Base-by-base conservation (phyloP, 2,113 vertebrate genomes). In the Meriones unguiculatus region DNA sequence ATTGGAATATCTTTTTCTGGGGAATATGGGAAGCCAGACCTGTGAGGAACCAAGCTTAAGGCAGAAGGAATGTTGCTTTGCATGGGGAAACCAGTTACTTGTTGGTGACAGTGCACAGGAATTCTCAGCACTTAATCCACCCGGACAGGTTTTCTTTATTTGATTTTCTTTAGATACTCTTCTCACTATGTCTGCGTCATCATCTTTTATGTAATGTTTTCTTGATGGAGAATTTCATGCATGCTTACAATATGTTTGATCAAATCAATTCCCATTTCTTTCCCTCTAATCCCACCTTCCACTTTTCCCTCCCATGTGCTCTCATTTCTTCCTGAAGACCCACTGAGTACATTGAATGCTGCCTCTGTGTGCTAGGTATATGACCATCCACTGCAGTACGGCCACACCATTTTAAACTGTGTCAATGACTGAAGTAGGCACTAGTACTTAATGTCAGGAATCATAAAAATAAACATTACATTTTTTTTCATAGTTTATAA, bases 1-100 rank as follows among this genome's bases (percentile, higher is more conserved):
- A 90, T 89, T 65, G 46, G 30, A 92, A 93, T 80, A 85, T 41
- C 82, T 92, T 93, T 28, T 70, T 65, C 78, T 54, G 18, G 50
- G 57, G 76, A 96, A 73, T 22, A 64, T 38, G 76, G 22, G 50
- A 84, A 87, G 93, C 15, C 7, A 64, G 30, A 41, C 38, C 12
- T 41, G 14, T 35, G 82, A 46, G 69, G 64, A 86, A n/a, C 7
- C 32, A 41, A 78, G 85, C 77, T 54, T 85, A 73, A 70, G 77
- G 1, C 22, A 70, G 38, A 64, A 80, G 50, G 7, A 85, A 7
- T 41, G 65, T 62, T 38, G 13, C 72, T 81, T 82, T 81, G 35
- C 52, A 77, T 41, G 54, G 46, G 50, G 46, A 87, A 87, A 7
- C 2, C 4, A 20, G 9, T 78, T 90, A 30, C 82, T 75, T 52